Evolutionary conservation across 2,888 invertebrate genomes (phyloP), one percentile per base, ranked within the genome.

Genomic region (Eucera pruinosa): DNA sequence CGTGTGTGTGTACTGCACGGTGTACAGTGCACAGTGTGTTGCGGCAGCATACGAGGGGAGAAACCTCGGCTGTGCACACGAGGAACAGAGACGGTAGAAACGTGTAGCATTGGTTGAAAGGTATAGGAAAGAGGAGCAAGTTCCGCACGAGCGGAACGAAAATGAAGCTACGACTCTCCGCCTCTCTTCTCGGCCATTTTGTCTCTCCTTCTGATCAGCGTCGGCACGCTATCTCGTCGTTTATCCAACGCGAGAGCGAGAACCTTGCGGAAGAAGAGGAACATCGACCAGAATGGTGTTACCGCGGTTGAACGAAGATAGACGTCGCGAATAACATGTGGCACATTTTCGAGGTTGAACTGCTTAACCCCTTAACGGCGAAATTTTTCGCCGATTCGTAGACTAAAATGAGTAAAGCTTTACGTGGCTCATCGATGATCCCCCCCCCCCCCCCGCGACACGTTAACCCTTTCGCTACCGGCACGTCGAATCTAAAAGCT

Each of bases 331-430:
- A 58, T 67, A 76, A 67, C 54, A 41, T 62, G 74, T 67, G 70
- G 61, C 52, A 76, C 72, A 74, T 78, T 78, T 78, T 69, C 62
- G 54, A 73, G n/a, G 50, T 77, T 71, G 68, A 61, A 41, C 72
- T n/a, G n/a, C n/a, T n/a, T n/a, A n/a, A n/a, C n/a, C n/a, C n/a
- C n/a, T n/a, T n/a, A n/a, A n/a, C n/a, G n/a, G n/a, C n/a, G n/a
- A n/a, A n/a, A n/a, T n/a, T n/a, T n/a, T n/a, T n/a, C n/a, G n/a
- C n/a, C n/a, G n/a, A n/a, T n/a, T n/a, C n/a, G n/a, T n/a, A n/a
- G n/a, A n/a, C n/a, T n/a, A n/a, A n/a, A n/a, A n/a, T n/a, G n/a
- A n/a, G n/a, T n/a, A n/a, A n/a, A n/a, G n/a, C n/a, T n/a, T n/a
- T n/a, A n/a, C n/a, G n/a, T n/a, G n/a, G n/a, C n/a, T n/a, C n/a